Evolutionary conservation across 2,888 invertebrate genomes (phyloP).

Genomic region (Tuta absoluta): DNA sequence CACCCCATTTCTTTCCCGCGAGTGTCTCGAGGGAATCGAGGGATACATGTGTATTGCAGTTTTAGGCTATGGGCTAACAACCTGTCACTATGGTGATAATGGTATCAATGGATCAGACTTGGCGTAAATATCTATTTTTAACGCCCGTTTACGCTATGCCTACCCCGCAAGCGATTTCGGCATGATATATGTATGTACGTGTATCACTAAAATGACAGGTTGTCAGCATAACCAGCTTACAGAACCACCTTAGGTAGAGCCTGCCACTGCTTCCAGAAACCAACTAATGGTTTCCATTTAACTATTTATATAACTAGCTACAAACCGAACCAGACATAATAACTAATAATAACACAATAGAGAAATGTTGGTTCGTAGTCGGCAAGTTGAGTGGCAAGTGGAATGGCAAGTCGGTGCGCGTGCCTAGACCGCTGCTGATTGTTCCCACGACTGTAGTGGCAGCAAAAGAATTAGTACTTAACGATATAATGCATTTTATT

Average conservation of each 20-base stretch:
- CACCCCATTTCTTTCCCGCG: no score
- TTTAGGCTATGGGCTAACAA: no score
- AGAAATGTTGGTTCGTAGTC: background rate
- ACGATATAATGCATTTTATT: background rate
- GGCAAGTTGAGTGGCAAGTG: constrained; percentile 1
- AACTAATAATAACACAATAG: constrained; percentile 3
- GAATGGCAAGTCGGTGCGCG: background rate
- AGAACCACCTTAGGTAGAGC: background rate
- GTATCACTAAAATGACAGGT: no score
- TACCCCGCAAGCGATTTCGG: no score
- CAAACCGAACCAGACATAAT: constrained; percentile 1
- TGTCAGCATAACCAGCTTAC: no score
- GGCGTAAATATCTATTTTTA: no score
- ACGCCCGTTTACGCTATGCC: no score
- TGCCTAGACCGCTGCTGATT: background rate
- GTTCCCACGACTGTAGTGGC: constrained; percentile 7
- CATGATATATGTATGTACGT: no score
- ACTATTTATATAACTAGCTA: background rate
- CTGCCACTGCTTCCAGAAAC: constrained; percentile 1
- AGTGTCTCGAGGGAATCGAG: no score
- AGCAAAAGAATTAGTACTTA: background rate
- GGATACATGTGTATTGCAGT: no score
- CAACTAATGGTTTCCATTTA: background rate
- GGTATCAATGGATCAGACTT: no score
- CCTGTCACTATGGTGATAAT: no score